These are phyloP conservation scores for Percopsis transmontana DNA, from an alignment of 2,113 vertebrate species.

Conservation along the genomic window DNA sequence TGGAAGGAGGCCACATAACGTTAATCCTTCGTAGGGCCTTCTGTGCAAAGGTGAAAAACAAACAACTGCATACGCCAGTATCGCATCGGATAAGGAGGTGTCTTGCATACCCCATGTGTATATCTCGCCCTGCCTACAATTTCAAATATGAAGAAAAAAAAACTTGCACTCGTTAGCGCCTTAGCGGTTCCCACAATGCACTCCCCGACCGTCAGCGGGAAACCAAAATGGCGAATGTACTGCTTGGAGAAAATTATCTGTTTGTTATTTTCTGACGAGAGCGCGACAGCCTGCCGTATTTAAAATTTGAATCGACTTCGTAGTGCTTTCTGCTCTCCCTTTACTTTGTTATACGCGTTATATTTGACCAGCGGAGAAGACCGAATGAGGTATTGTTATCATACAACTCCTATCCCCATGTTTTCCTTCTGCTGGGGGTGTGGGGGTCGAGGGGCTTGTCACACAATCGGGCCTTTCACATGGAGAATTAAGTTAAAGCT, in stretches of 20 bases:
- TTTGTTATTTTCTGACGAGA: conserved; percentile 75
- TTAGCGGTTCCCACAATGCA: conserved; percentile 86
- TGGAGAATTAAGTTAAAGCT: no score
- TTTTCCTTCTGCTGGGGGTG: conserved; percentile 60
- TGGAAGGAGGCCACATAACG: no score
- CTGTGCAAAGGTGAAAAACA: neutral
- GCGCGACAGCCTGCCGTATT: conserved; percentile 17
- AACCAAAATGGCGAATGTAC: conserved; percentile 91
- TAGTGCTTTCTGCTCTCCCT: neutral
- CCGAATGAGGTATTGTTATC: conserved; percentile 87
- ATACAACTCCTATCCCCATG: conserved; percentile 51
- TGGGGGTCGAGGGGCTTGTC: conserved; percentile 37
- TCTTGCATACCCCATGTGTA: no score
- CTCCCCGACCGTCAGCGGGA: conserved; percentile 85
- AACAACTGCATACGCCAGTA: no score
- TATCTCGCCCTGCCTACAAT: conserved; percentile 58
- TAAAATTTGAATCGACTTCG: neutral
- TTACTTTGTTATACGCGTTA: conserved; percentile 69
- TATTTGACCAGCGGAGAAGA: conserved; percentile 79
- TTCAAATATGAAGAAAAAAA: conserved; percentile 64
- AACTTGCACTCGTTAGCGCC: conserved; percentile 12
- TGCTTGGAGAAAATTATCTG: conserved; percentile 68
- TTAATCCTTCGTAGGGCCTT: no score
- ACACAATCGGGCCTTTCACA: no score
- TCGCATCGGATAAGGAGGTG: neutral